A percentile compares a stretch with the other conserved stretches of the same genome.
Evolutionary conservation across 2,888 invertebrate genomes (phyloP).

Genomic region (Rhagonycha fulva): DNA sequence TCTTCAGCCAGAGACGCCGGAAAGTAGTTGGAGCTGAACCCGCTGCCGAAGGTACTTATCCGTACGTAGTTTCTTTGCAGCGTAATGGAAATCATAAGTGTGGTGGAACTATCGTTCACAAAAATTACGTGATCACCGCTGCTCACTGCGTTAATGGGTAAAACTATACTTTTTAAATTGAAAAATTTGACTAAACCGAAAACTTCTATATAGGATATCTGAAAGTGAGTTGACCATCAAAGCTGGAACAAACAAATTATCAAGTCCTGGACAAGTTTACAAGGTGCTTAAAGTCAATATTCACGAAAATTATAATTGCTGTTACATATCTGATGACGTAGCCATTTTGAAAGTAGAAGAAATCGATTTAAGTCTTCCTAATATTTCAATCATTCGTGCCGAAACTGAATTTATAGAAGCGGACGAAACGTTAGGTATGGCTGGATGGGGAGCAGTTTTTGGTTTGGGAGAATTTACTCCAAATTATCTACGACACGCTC

Average conservation of each 20-base stretch:
- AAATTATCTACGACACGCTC: constrained; percentile 60
- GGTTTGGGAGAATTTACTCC: constrained; percentile 59
- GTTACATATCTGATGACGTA: neutral
- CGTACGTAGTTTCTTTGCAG: constrained; percentile 38
- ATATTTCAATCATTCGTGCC: neutral
- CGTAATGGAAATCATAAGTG: constrained; percentile 33
- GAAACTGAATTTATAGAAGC: constrained; percentile 46
- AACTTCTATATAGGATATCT: neutral
- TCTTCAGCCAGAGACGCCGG: neutral
- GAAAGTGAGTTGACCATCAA: neutral
- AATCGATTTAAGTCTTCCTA: neutral
- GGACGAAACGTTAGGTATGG: constrained; percentile 46
- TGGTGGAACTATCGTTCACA: constrained; percentile 38
- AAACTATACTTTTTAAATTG: neutral
- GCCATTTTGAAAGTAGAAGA: neutral
- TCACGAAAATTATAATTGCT: neutral
- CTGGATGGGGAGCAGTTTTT: constrained; percentile 46
- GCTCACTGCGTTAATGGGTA: constrained; percentile 38
- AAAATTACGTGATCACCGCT: constrained; percentile 39
- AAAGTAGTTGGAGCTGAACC: constrained; percentile 30
- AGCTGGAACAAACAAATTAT: neutral
- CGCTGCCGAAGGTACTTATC: constrained; percentile 33
- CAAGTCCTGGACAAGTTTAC: neutral
- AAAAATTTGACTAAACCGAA: neutral
- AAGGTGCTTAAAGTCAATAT: neutral